Evolutionary conservation across 1,140 invertebrate species (phyloP), one percentile per base, ranked within the genome.

Genomic region (Nylanderia fulva): DNA sequence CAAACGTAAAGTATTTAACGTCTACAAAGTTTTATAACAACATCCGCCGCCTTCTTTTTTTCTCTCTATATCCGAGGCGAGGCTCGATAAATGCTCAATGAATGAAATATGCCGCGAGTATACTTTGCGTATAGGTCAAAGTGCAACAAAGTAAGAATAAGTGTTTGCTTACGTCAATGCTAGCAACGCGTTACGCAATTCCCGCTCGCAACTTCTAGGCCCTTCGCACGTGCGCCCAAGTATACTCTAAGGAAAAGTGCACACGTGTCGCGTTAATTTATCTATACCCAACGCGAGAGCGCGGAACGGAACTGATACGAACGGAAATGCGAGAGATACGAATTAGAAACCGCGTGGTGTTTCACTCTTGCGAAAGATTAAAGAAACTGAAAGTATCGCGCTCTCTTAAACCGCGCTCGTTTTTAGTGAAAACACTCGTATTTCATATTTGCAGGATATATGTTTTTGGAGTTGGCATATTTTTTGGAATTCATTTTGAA

Each of bases 221-320:
- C 76, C 66, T 58, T 39, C 52, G 52, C 66, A 82, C 52, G 77
- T 82, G 66, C 52, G 24, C 36, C 24, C 5, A 29, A 71, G 64
- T 80, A n/a, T n/a, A 58, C 52, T 58, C 58, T 72, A 82, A 82
- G 39, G 66, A 60, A 71, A 42, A 71, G 66, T 27, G 42, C 33
- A 29, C 66, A 80, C 66, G 52, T 58, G 77, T 54, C 77, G 58
- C 27, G 72, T 82, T 82, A 82, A 82, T 82, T 82, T 82, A 72
- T 45, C 52, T 82, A 72, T 82, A 72, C 54, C 36, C 33, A 36
- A 39, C 27, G 45, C 36, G n/a, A 48, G n/a, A 56, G 27, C 42
- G 71, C 33, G n/a, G 66, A 71, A 45, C 48, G 52, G 61, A 13
- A n/a, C n/a, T 39, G 48, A 56, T 80, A 39, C 77, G 15, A 18